These are phyloP conservation scores for Drosophila teissieri DNA, from an alignment of 1,140 invertebrate genomes.

Conservation along the genomic window DNA sequence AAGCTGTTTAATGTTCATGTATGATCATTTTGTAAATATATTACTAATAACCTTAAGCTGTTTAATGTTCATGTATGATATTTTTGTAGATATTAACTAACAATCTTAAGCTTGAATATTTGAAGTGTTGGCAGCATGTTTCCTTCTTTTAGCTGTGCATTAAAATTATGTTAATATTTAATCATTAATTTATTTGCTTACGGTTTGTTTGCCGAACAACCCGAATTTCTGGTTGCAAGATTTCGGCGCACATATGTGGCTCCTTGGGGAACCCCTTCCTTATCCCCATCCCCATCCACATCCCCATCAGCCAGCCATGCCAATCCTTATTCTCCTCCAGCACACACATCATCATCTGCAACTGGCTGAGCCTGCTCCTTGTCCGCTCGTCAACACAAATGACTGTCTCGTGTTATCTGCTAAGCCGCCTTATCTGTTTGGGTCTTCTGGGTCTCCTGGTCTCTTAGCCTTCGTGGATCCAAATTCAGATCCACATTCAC, in stretches of 20 bases:
- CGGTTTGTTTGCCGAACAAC: background rate
- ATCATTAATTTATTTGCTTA: no score
- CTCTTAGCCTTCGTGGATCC: background rate
- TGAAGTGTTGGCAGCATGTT: no score
- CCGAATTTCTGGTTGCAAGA: slow-evolving; percentile 38
- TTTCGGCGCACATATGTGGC: slow-evolving; percentile 29
- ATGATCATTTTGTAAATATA: no score
- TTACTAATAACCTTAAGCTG: no score
- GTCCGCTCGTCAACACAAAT: slow-evolving; percentile 72
- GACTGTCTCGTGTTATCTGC: slow-evolving; percentile 81
- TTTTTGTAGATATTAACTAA: no score
- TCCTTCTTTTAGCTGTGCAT: no score
- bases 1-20: no score
- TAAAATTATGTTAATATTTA: no score
- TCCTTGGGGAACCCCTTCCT: slow-evolving; percentile 11
- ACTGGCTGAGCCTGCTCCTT: slow-evolving; percentile 16
- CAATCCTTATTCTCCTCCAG: background rate
- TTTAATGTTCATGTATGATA: no score
- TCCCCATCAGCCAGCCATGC: background rate
- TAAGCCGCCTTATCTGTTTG: slow-evolving; percentile 75
- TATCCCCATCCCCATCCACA: background rate
- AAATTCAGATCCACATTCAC: background rate
- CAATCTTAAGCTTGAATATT: no score
- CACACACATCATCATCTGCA: slow-evolving; percentile 38
- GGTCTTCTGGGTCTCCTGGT: slow-evolving; percentile 1